phyloP scores from a whole-genome alignment of 2,888 invertebrate species.

The Incurvaria masculella region DNA sequence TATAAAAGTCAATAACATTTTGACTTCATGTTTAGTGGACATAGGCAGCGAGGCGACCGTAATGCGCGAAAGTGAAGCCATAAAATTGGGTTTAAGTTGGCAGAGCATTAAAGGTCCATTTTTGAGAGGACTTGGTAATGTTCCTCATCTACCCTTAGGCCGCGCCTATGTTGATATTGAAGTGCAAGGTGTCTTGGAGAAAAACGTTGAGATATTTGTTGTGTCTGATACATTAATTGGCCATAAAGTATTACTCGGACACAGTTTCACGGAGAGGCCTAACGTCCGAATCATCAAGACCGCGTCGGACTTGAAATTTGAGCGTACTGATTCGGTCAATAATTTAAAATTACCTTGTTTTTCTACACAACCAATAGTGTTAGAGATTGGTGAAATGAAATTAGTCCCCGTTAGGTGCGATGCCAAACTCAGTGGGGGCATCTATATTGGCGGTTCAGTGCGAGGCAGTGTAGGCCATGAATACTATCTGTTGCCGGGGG shows the following conservation, averaged over 20 bases:
- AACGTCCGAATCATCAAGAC: slow-evolving; percentile 6
- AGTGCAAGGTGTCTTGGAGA: slow-evolving; percentile 13
- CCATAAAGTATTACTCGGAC: slow-evolving; percentile 10
- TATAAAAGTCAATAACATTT: slow-evolving; percentile 6
- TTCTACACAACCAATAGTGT: no score
- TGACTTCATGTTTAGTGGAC: slow-evolving; percentile 8
- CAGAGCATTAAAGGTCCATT: slow-evolving; percentile 7
- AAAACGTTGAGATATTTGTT: slow-evolving; percentile 11
- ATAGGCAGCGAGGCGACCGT: slow-evolving; percentile 16
- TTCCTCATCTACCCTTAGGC: slow-evolving; percentile 14
- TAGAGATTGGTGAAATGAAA: no score
- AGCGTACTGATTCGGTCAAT: no score
- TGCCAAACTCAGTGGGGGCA: no score
- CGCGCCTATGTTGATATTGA: slow-evolving; percentile 6
- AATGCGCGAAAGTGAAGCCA: slow-evolving; percentile 13
- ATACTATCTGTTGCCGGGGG: no score
- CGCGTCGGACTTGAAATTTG: no score
- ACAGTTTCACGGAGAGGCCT: slow-evolving; percentile 12
- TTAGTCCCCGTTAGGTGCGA: no score
- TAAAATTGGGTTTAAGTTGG: slow-evolving; percentile 11
- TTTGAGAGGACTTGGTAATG: slow-evolving; percentile 14
- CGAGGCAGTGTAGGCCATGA: no score
- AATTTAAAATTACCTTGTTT: no score
- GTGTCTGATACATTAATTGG: slow-evolving; percentile 13
- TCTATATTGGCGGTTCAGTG: no score